phyloP scores from a whole-genome alignment of 2,797 vertebrate genomes.

The Aplochiton taeniatus region DNA sequence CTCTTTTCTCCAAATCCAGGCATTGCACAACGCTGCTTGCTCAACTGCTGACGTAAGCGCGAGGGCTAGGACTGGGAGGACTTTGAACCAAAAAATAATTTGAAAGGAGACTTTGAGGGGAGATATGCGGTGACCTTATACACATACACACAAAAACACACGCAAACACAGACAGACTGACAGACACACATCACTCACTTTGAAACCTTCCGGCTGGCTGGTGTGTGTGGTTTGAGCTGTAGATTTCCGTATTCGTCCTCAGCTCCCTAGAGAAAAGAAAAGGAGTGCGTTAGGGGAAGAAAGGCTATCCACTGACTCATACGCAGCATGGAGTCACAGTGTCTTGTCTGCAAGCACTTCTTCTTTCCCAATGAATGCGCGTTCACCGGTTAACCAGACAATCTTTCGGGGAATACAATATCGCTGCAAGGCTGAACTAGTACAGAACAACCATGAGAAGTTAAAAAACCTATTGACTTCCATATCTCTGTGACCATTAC shows the following conservation, averaged over 20 bases:
- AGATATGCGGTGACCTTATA: background rate
- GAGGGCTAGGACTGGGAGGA: constrained; percentile 25
- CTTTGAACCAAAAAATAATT: constrained; percentile 35
- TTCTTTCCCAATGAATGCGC: constrained; percentile 27
- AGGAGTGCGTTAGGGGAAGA: background rate
- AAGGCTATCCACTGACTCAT: constrained; percentile 10
- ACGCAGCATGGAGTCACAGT: constrained; percentile 14
- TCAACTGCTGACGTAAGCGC: constrained; percentile 36
- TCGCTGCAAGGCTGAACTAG: background rate
- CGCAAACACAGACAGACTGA: background rate
- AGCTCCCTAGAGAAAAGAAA: constrained; percentile 52
- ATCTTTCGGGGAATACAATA: background rate
- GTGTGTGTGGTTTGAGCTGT: constrained; percentile 75
- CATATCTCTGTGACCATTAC: background rate
- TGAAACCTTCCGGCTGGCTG: constrained; percentile 79
- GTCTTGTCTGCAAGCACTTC: constrained; percentile 13
- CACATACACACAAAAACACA: constrained; percentile 14
- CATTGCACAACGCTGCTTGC: constrained; percentile 27
- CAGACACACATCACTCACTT: constrained; percentile 79
- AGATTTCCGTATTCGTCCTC: constrained; percentile 94
- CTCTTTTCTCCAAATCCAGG: constrained; percentile 10
- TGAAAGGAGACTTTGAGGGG: constrained; percentile 42
- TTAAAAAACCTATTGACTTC: constrained; percentile 32
- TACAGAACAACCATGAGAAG: constrained; percentile 19
- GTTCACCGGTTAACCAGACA: constrained; percentile 47